These are phyloP conservation scores for Cryptocheilus praepositus DNA, from an alignment of 2,888 invertebrate genomes.

Conservation along the genomic window DNA sequence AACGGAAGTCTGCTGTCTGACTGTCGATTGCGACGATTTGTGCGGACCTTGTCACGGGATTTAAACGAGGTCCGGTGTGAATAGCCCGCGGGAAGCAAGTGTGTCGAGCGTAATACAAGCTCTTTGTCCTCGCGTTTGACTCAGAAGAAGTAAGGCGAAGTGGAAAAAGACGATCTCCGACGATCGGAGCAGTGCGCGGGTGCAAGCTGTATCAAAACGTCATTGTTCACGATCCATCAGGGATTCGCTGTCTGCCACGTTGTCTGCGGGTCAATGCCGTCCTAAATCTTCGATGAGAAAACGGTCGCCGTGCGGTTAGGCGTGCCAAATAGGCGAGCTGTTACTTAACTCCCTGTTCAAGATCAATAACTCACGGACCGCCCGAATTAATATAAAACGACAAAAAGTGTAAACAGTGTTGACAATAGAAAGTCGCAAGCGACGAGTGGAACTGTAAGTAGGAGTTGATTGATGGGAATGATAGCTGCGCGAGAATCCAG, in stretches of 20 bases:
- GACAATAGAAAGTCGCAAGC: too few species aligned
- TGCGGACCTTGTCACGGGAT: neutral
- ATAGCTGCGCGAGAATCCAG: too few species aligned
- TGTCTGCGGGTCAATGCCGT: conserved; percentile 35
- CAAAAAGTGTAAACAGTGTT: neutral
- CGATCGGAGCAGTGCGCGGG: conserved; percentile 11
- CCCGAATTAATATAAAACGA: too few species aligned
- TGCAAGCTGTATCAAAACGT: conserved; percentile 20
- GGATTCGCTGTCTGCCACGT: conserved; percentile 19
- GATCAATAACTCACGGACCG: too few species aligned
- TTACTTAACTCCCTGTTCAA: too few species aligned
- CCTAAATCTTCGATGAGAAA: conserved; percentile 26
- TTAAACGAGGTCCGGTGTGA: too few species aligned
- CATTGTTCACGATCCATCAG: conserved; percentile 38
- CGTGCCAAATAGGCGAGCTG: neutral
- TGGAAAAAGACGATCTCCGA: neutral
- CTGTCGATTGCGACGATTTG: neutral
- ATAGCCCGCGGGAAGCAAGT: too few species aligned
- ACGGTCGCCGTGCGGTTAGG: neutral
- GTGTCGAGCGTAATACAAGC: conserved; percentile 1
- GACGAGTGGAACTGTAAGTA: too few species aligned
- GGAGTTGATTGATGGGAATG: too few species aligned
- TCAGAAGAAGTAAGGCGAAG: neutral
- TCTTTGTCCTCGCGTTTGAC: conserved; percentile 15
- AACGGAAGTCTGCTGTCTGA: too few species aligned